Base-by-base conservation (phyloP, 2,113 vertebrate genomes). In the Oriolus oriolus region DNA sequence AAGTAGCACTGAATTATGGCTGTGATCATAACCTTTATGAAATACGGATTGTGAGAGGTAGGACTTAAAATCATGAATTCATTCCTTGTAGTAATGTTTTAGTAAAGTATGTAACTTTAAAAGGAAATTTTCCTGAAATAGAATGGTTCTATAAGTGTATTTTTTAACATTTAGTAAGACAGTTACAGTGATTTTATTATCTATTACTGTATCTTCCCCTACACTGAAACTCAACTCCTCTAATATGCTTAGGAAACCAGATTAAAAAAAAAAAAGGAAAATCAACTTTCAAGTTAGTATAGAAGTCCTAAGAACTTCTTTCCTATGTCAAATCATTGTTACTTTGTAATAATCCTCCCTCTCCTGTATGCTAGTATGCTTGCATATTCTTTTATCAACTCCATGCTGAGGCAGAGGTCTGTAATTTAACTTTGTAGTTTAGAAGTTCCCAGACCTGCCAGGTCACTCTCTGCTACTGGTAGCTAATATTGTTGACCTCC, bases 401-500 rank as follows among this genome's bases (percentile, higher is more conserved):
- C 57, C 27, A 5, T 60, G 54, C 47, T 84, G 80, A 68, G 85
- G 57, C 21, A 76, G 52, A 81, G 57, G 47, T 91, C 87, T 95
- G 90, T 87, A 81, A 91, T 93, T 96, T 90, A 94, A 94, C 60
- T 84, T 95, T 53, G 56, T 39, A 54, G 45, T 57, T 84, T 11
- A 87, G 79, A 61, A 91, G 71, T 93, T 79, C 31, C 66, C 73
- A 56, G 49, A 79, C 82, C 90, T 90, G 28, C 88, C 70, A 45
- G 79, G 84, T 93, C 75, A 44, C 85, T 82, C 87, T 90, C 50
- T 73, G 79, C 71, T 94, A 44, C 93, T 84, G 85, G 86, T 89
- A 95, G 90, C 93, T 77, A 78, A 49, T 42, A 66, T 86, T 64
- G 56, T 63, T 97, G 94, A 96, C 96, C 96, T 97, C 95, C 68